Base-by-base conservation (phyloP, 2,888 invertebrate species). In the Osmoderma eremita region DNA sequence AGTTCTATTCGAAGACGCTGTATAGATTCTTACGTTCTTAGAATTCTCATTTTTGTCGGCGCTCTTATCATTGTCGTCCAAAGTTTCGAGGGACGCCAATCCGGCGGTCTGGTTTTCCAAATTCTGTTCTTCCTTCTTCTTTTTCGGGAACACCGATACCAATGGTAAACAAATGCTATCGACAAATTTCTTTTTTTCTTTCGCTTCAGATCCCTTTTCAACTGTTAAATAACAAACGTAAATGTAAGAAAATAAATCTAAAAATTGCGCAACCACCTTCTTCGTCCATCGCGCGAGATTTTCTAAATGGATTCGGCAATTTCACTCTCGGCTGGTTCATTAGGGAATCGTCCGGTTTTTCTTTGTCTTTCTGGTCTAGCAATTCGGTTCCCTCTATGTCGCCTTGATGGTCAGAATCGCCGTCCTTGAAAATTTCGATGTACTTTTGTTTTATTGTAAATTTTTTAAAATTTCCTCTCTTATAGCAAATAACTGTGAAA, bases 31-130 rank as follows among this genome's bases (percentile, higher is more conserved):
- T 30, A 30, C 30, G 74, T 88, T 91, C 79, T 91, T 91, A 84
- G 92, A 86, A 24, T 91, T 92, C 77, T 91, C 91, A 70, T 83
- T 84, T 68, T 87, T 88, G 64, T 89, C 90, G 13, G 88, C 86
- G 72, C 88, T 87, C 63, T 88, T 85, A 15, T 85, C 81, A 72
- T 89, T 89, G 74, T 93, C 93, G 77, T 92, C 93, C 49, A 93
- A 83, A 0, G 93, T 93, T 80, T 93, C 93, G 87, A 91, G 90
- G 4, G 93, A 93, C 0, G 93, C 93, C 58, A 93, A 84, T 17
- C 91, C 89, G 4, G 91, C 91, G 4, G 83, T 80, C 48, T 82
- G 85, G 63, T 74, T 77, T 76, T 83, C 75, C 70, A 79, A 67
- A 76, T 77, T 77, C 76, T 81, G 69, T 69, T 78, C 75, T 71